phyloP scores from a whole-genome alignment of 2,113 vertebrate species.

The Bettongia penicillata region DNA sequence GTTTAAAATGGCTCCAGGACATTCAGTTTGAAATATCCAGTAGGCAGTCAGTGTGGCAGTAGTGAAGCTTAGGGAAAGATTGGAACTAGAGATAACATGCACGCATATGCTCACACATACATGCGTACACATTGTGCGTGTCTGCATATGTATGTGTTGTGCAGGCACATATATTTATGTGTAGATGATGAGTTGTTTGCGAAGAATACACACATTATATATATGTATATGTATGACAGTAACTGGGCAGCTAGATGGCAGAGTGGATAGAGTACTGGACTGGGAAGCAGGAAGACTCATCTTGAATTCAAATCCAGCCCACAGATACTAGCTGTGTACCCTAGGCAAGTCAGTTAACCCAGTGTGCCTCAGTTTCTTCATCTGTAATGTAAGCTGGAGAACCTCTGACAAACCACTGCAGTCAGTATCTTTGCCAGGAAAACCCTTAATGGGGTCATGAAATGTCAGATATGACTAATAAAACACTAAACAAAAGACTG shows the following conservation, averaged over 20 bases:
- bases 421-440: not conserved
- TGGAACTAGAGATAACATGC: not conserved
- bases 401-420: not conserved
- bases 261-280: not conserved
- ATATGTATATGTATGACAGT: not conserved
- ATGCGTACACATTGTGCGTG: too few species aligned
- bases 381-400: not conserved
- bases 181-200: not conserved
- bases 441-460: not conserved
- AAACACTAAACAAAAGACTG: not conserved
- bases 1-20: not conserved
- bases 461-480: not conserved
- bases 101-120: too few species aligned
- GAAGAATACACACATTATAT: not conserved
- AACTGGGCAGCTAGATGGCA: not conserved
- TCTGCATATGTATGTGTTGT: too few species aligned
- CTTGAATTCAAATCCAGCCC: not conserved
- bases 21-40: not conserved
- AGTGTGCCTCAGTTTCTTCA: not conserved
- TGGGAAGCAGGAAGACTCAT: not conserved
- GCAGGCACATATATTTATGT: not conserved
- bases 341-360: not conserved
- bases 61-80: not conserved
- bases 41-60: not conserved
- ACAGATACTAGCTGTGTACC: not conserved